A percentile compares a stretch with the other conserved stretches of the same genome.
These are phyloP conservation scores for Scelioninae gen. 1 DNA, from an alignment of 2,888 invertebrate species.

Conservation along the genomic window DNA sequence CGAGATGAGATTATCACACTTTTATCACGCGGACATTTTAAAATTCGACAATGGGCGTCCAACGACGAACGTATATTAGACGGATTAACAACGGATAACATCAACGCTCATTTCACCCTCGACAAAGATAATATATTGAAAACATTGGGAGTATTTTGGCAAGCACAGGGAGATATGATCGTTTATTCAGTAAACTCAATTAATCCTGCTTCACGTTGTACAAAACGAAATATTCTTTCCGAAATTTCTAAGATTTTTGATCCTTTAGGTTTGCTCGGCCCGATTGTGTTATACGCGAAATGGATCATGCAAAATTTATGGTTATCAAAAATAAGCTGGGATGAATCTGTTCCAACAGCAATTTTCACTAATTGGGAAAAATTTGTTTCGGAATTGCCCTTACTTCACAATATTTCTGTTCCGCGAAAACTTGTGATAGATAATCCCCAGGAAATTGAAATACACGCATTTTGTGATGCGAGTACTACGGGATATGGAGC, in stretches of 20 bases:
- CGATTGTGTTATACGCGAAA: conserved; percentile 1
- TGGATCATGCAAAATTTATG: not conserved
- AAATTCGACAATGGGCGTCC: conserved; percentile 21
- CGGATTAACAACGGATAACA: not conserved
- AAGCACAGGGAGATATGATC: not conserved
- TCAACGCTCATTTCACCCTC: not conserved
- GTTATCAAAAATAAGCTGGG: not conserved
- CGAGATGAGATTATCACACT: conserved; percentile 1
- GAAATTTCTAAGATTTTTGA: not conserved
- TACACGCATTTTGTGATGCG: conserved; percentile 17
- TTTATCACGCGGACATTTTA: not conserved
- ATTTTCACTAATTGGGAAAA: not conserved
- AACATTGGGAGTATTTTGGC: conserved; percentile 2
- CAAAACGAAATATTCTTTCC: not conserved
- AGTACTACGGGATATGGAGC: conserved; percentile 5
- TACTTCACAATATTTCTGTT: not conserved
- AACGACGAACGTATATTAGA: not conserved
- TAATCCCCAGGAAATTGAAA: not conserved
- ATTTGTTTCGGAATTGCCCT: not conserved
- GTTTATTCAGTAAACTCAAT: not conserved
- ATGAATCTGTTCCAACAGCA: not conserved
- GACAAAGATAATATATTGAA: not conserved
- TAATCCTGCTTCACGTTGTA: not conserved
- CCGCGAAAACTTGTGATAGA: not conserved
- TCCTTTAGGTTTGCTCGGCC: not conserved